These are phyloP conservation scores for Drosophila sechellia DNA, from an alignment of 1,140 invertebrate species.

Conservation along the genomic window DNA sequence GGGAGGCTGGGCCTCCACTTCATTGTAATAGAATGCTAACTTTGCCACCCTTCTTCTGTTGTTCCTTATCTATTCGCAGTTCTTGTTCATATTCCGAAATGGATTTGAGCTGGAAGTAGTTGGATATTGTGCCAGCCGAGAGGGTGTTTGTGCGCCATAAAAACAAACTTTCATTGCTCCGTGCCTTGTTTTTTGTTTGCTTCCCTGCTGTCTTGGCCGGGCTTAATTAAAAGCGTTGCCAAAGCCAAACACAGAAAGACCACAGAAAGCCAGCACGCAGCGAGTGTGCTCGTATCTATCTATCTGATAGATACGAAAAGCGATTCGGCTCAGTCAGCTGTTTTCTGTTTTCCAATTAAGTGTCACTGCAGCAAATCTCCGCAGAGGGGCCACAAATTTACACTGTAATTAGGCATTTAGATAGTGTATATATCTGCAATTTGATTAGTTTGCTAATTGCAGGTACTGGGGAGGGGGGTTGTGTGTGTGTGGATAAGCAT, in stretches of 20 bases:
- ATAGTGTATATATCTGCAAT: constrained; percentile 60
- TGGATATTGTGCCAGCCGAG: constrained; percentile 23
- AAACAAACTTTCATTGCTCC: constrained; percentile 51
- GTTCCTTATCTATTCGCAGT: neutral
- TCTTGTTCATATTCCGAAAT: constrained; percentile 27
- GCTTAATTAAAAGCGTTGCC: constrained; percentile 76
- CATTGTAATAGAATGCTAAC: constrained; percentile 18
- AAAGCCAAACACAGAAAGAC: constrained; percentile 53
- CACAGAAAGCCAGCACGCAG: constrained; percentile 33
- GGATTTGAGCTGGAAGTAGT: constrained; percentile 27
- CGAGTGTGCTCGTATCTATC: constrained; percentile 9
- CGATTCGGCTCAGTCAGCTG: constrained; percentile 18
- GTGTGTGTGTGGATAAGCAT: constrained; percentile 15
- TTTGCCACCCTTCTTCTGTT: constrained; percentile 8
- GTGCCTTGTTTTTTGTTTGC: constrained; percentile 9
- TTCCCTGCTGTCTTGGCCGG: constrained; percentile 14
- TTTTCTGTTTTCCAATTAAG: constrained; percentile 79
- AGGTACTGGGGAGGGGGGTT: neutral
- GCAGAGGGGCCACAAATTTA: constrained; percentile 53
- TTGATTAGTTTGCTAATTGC: constrained; percentile 70
- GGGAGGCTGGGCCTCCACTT: neutral
- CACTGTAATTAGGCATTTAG: constrained; percentile 76
- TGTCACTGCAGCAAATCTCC: constrained; percentile 71
- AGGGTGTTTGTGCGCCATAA: constrained; percentile 45
- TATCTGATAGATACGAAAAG: constrained; percentile 39